Evolutionary conservation across 2,888 invertebrate genomes (phyloP), one percentile per base, ranked within the genome.

Genomic region (Nematopogon swammerdamellus): DNA sequence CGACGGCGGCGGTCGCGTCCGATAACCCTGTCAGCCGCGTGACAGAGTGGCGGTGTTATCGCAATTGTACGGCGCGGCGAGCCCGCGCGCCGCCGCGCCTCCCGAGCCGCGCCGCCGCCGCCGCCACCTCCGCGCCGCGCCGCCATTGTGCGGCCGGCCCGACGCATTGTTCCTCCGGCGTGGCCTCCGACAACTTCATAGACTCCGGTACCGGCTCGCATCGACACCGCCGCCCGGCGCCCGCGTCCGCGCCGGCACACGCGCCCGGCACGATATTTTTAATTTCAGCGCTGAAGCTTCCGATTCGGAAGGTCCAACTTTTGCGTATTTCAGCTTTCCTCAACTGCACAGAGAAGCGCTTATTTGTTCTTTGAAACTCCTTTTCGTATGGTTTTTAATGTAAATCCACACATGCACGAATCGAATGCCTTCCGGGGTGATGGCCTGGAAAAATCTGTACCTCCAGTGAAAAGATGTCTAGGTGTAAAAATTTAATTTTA

Each of bases 1-100:
- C 50, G 50, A 25, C 46, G 56, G 52, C 62, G 49, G 50, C 50
- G 50, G 46, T 44, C 56, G 52, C 62, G 64, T 60, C 64, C 72
- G 74, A 76, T 76, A 76, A 76, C 75, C 76, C 74, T 74, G 76
- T 75, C 77, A 72, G 66, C 64, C 61, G 66, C 59, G 72, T 77
- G 77, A 76, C 76, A 70, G 75, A 76, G 75, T 74, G 70, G 67
- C 67, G 69, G 64, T 63, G 72, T 72, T 77, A 76, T 76, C 76
- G 67, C 67, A 60, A 57, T 61, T 47, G 52, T 51, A 47, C 49
- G 44, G 45, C 49, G 49, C 49, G 49, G 44, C 57, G 57, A 63
- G 65, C 70, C 72, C 72, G 72, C 72, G 64, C 64, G 61, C 63
- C 59, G 56, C 70, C 72, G 62, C 57, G 56, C 57, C 51, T 52